Evolutionary conservation across 2,888 invertebrate species (phyloP).

Genomic region (Diplolepis rosae): DNA sequence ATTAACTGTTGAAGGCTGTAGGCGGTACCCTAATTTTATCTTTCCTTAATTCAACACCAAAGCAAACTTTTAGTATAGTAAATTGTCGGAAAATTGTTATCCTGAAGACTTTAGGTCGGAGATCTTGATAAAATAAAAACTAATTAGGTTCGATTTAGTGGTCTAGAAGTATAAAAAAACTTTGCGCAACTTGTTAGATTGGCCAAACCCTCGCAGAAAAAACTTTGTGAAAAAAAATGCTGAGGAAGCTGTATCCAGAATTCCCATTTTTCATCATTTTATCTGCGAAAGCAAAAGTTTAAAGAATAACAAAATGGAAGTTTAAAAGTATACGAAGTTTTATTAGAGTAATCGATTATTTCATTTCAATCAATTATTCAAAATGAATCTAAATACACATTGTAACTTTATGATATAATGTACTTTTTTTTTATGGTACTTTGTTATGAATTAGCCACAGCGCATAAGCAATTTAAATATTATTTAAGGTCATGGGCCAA

Average conservation of each 20-base stretch:
- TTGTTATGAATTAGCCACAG: too few species aligned
- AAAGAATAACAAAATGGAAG: too few species aligned
- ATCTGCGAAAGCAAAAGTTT: not conserved
- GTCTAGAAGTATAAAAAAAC: conserved; percentile 1
- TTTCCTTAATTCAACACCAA: not conserved
- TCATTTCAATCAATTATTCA: too few species aligned
- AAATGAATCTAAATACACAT: too few species aligned
- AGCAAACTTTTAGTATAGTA: not conserved
- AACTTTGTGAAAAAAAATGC: not conserved
- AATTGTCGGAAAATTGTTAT: conserved; percentile 9
- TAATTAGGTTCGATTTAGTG: conserved; percentile 14
- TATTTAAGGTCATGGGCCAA: too few species aligned
- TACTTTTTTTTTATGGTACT: not conserved
- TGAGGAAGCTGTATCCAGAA: not conserved
- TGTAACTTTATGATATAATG: not conserved
- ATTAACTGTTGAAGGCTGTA: not conserved
- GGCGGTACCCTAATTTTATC: not conserved
- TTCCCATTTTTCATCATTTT: not conserved
- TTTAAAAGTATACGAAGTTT: too few species aligned
- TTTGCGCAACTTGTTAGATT: conserved; percentile 10
- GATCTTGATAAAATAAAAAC: not conserved
- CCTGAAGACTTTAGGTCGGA: not conserved
- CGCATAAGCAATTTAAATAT: too few species aligned
- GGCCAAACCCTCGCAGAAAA: not conserved
- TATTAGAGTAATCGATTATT: too few species aligned